Conservation (phyloP, 2,113 vertebrate species). For the Passer montanus region DNA sequence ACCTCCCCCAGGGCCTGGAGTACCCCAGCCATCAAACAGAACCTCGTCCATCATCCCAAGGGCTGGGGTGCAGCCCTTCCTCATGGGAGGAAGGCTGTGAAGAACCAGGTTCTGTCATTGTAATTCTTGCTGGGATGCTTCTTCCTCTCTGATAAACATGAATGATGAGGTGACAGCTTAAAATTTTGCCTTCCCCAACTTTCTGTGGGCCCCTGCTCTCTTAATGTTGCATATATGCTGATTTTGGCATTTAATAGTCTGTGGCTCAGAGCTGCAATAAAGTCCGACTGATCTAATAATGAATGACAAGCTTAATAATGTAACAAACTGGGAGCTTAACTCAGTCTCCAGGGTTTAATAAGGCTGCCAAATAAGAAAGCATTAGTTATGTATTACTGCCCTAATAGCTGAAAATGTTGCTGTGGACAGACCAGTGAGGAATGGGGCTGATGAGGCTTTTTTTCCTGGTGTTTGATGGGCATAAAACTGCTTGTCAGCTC, state of each 20-base stretch:
- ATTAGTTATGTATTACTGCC: conserved; percentile 15
- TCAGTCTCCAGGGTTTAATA: conserved; percentile 47
- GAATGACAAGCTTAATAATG: conserved; percentile 51
- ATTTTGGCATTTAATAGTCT: conserved; percentile 18
- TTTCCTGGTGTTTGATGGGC: neutral
- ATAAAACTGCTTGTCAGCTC: neutral
- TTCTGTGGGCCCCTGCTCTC: neutral
- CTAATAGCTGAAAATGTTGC: neutral
- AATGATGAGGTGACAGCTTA: neutral
- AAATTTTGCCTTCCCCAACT: neutral
- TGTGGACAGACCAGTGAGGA: neutral
- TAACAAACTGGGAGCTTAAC: conserved; percentile 19
- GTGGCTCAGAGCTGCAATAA: conserved; percentile 27
- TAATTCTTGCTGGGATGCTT: neutral
- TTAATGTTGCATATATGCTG: neutral
- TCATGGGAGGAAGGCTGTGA: neutral
- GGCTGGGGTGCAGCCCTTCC: neutral
- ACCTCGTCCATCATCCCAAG: neutral
- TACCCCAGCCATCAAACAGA: neutral
- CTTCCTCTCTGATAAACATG: neutral
- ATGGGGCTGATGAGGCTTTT: accelerated
- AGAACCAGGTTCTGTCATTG: neutral
- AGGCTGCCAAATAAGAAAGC: conserved; percentile 37
- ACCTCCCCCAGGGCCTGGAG: neutral
- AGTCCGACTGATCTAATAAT: conserved; percentile 34